These are phyloP conservation scores for Hypothenemus hampei DNA, from an alignment of 1,140 invertebrate species.

Conservation along the genomic window DNA sequence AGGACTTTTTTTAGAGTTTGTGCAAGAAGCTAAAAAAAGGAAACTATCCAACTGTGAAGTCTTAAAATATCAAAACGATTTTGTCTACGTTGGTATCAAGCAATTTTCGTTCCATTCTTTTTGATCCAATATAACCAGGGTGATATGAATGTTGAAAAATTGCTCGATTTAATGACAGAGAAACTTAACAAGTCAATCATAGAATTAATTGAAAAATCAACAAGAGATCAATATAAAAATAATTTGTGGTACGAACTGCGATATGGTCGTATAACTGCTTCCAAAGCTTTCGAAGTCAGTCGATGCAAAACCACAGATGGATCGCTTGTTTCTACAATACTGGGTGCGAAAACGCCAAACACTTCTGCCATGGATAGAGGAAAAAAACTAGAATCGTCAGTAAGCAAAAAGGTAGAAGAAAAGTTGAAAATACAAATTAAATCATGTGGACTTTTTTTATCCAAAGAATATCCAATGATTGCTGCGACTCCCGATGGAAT, in stretches of 20 bases:
- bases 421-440: not conserved
- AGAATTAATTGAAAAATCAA: too few relatives aligned
- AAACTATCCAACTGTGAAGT: too few relatives aligned
- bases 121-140: too few relatives aligned
- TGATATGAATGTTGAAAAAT: too few relatives aligned
- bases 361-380: not conserved
- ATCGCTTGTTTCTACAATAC: not conserved
- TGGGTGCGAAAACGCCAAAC: not conserved
- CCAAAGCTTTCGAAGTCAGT: not conserved
- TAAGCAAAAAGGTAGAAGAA: not conserved
- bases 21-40: too few relatives aligned
- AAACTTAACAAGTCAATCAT: too few relatives aligned
- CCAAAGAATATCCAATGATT: not conserved
- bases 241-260: not conserved
- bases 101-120: too few relatives aligned
- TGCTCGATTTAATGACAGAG: too few relatives aligned
- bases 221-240: too few relatives aligned
- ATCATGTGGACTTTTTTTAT: not conserved
- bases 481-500: not conserved
- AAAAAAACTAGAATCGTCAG: not conserved
- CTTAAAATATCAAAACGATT: too few relatives aligned
- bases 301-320: not conserved
- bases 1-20: too few relatives aligned
- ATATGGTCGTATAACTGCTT: not conserved
- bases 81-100: too few relatives aligned